Percentiles rank a stretch among this genome's conserved stretches.
These are phyloP conservation scores for Nasonia giraulti DNA, from an alignment of 1,140 invertebrate species.

Conservation along the genomic window DNA sequence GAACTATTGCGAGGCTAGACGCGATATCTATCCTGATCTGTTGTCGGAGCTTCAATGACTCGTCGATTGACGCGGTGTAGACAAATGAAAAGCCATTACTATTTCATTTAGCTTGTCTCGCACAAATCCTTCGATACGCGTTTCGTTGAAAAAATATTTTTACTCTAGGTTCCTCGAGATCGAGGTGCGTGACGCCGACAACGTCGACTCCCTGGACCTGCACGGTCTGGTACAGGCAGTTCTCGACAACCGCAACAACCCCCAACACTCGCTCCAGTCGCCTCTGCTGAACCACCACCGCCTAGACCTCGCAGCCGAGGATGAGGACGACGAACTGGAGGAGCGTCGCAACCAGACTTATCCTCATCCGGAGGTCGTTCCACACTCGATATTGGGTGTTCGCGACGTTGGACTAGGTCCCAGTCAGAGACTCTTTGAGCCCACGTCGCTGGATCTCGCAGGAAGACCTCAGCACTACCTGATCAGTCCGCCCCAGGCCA, in stretches of 20 bases:
- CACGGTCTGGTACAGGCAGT: constrained; percentile 63
- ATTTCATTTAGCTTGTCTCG: too few relatives aligned
- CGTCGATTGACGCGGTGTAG: too few relatives aligned
- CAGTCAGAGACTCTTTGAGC: constrained; percentile 51
- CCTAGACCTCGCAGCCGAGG: constrained; percentile 34
- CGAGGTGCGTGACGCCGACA: constrained; percentile 61
- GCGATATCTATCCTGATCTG: too few relatives aligned
- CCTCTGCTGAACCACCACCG: constrained; percentile 61
- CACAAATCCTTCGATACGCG: too few relatives aligned
- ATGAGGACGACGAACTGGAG: background rate
- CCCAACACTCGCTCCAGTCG: constrained; percentile 47
- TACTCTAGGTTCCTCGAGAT: constrained; percentile 62
- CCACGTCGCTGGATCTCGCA: constrained; percentile 17
- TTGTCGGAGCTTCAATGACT: too few relatives aligned
- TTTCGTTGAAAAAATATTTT: too few relatives aligned
- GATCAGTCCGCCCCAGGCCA: constrained; percentile 42
- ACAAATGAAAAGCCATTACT: too few relatives aligned
- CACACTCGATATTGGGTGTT: constrained; percentile 65
- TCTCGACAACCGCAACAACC: constrained; percentile 54
- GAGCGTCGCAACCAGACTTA: constrained; percentile 49
- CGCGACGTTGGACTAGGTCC: constrained; percentile 59
- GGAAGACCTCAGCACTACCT: constrained; percentile 7
- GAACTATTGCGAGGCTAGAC: too few relatives aligned
- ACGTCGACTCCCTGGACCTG: constrained; percentile 59
- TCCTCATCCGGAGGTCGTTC: constrained; percentile 64